Evolutionary conservation across 2,888 invertebrate species (phyloP), one percentile per base, ranked within the genome.

Genomic region (Clusia tigrina): DNA sequence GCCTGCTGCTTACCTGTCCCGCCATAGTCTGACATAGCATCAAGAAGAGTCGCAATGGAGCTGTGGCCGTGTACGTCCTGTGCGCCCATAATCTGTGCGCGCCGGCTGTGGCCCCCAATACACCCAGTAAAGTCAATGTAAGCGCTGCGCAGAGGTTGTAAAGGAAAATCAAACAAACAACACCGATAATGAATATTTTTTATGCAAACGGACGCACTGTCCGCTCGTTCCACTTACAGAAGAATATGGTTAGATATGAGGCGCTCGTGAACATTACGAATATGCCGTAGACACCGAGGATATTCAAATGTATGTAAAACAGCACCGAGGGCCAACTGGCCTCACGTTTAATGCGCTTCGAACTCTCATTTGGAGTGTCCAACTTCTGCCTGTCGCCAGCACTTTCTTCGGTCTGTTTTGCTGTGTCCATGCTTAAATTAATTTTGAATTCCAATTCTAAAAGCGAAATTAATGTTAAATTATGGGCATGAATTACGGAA

Each of bases 41-140:
- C 1, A 98, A 86, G 22, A 92, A 85, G n/a, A 94, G 79, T 71
- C 90, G 87, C 0, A 96, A 82, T 1, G 89, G 87, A 2, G 87
- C 85, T 63, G 85, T 88, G 0, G 96, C 97, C 74, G 89, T 89
- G 81, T 94, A 98, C 0, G 93, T 87, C 55, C 87, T 85, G 82
- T 98, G 98, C 0, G 96, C 90, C 97, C 97, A 98, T 37, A 97
- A 85, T 68, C 98, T 87, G 81, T 98, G 98, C 0, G 95, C 92
- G 0, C 98, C 98, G 1, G 93, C 91, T 0, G 96, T 96, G 24
- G 93, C 89, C 1, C 96, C 96, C 69, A 96, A 78, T 3, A 88
- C 87, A 2, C 90, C 90, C 22, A 91, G 74, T 1, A 88, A 78
- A 58, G 89, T 88, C 60, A 93, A 80, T 0, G 87, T 63, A 0